Evolutionary conservation across 1,140 invertebrate species (phyloP), one percentile per base, ranked within the genome.

Genomic region (Eulimnadia texana): DNA sequence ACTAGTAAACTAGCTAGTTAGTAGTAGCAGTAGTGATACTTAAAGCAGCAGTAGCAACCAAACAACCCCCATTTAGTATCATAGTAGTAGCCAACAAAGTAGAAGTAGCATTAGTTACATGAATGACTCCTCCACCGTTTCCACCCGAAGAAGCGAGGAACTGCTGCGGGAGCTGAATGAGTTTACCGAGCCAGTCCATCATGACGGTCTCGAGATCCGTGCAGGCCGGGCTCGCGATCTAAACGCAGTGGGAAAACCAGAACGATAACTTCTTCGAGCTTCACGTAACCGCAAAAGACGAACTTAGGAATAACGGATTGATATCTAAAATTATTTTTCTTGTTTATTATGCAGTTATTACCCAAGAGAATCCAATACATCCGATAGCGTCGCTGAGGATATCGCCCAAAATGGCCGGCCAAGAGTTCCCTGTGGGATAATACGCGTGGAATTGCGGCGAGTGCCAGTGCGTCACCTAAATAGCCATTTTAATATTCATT

Each of bases 121-220:
- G 85, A 68, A 97, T 98, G 0, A 98, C 92, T 16, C 92, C 93
- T 13, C 94, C 93, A 0, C 83, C 88, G 68, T 87, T 86, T 13
- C 85, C 86, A 0, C 87, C 84, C 10, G 81, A 85, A 63, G 81
- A 80, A 16, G 86, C 82, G 11, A 98, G 75, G 72, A 97, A 96
- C 64, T 84, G 80, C n/a, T 85, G 77, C 0, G 96, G 96, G 3
- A 99, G 75, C 3, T 88, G 83, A 28, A 99, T 70, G 82, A 96
- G 88, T 77, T 97, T 91, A 51, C 90, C 94, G 56, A 99, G 73
- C 96, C 96, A 99, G 75, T 99, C 92, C 69, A 98, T 73, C 84
- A 96, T 95, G 13, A 93, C 81, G 16, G 98, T 93, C 79, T 99
- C 95, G 49, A 99, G 74, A 72, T 99, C 96, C 0, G 96, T 99